These are phyloP conservation scores for Tragelaphus imberbis DNA, from an alignment of 2,113 vertebrate genomes.

Conservation along the genomic window DNA sequence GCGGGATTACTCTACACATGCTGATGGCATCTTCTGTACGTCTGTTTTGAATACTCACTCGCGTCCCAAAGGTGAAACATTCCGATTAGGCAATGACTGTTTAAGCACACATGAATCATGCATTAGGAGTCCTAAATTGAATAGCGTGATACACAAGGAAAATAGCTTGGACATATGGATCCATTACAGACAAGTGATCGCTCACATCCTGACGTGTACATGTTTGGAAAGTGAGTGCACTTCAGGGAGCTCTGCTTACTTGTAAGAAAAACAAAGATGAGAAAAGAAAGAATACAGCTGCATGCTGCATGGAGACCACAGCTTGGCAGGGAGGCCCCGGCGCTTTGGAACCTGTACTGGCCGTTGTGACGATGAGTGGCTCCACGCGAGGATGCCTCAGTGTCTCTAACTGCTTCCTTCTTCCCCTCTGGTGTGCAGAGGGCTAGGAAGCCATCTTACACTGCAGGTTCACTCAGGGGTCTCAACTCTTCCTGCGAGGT, in stretches of 20 bases:
- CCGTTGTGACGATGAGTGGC: background rate
- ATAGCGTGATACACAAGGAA: background rate
- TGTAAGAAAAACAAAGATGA: background rate
- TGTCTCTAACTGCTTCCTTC: background rate
- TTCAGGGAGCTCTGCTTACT: constrained; percentile 37
- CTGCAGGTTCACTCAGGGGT: background rate
- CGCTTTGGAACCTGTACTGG: background rate
- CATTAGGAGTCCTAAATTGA: constrained; percentile 13
- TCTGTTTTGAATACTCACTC: background rate
- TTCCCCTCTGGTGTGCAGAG: background rate
- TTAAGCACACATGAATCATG: constrained; percentile 51
- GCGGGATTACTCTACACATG: background rate
- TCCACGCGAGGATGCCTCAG: background rate
- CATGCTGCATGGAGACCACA: background rate
- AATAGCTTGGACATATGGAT: constrained; percentile 44
- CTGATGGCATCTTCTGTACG: background rate
- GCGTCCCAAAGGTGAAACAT: constrained; percentile 34
- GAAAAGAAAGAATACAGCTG: background rate
- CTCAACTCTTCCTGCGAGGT: background rate
- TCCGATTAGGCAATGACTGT: background rate
- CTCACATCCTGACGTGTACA: background rate
- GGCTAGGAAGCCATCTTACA: background rate
- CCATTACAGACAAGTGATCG: constrained; percentile 51
- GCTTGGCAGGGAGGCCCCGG: background rate
- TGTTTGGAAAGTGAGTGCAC: constrained; percentile 48